phyloP scores from a whole-genome alignment of 1,140 invertebrate species.

The Papilio polyxenes region DNA sequence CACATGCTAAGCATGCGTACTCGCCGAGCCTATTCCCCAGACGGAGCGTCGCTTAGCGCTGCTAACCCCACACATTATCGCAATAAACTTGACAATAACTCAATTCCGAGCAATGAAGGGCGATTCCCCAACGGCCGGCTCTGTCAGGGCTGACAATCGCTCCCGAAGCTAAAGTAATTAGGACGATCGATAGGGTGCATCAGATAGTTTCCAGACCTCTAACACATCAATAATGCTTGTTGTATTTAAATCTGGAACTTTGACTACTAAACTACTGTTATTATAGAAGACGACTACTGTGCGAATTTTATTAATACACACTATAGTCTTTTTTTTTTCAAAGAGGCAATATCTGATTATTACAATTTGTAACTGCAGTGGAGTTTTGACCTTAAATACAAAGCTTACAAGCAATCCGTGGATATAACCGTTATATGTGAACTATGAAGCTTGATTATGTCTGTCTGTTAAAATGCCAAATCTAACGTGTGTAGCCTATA shows the following conservation, averaged over 20 bases:
- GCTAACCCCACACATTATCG: constrained; percentile 69
- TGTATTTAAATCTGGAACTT: neutral
- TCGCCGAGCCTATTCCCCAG: constrained; percentile 27
- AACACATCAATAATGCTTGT: neutral
- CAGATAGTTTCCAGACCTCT: constrained; percentile 19
- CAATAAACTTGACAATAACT: constrained; percentile 77
- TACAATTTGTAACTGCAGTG: too few species aligned
- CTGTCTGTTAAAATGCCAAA: neutral
- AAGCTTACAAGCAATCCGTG: too few species aligned
- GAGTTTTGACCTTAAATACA: too few species aligned
- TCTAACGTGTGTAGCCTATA: neutral
- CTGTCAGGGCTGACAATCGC: constrained; percentile 66
- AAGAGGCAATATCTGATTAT: too few species aligned
- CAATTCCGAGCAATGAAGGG: constrained; percentile 71
- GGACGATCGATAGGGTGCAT: constrained; percentile 61
- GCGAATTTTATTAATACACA: neutral
- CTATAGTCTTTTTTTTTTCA: too few species aligned
- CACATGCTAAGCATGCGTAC: constrained; percentile 30
- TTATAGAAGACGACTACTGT: too few species aligned
- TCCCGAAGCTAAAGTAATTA: constrained; percentile 67
- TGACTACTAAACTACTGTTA: neutral
- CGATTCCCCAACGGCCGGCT: constrained; percentile 59
- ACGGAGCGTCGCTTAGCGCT: constrained; percentile 49
- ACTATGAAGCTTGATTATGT: too few species aligned
- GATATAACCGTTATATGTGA: too few species aligned